These are phyloP conservation scores for Mycalesis mineus DNA, from an alignment of 2,888 invertebrate species.

Conservation along the genomic window DNA sequence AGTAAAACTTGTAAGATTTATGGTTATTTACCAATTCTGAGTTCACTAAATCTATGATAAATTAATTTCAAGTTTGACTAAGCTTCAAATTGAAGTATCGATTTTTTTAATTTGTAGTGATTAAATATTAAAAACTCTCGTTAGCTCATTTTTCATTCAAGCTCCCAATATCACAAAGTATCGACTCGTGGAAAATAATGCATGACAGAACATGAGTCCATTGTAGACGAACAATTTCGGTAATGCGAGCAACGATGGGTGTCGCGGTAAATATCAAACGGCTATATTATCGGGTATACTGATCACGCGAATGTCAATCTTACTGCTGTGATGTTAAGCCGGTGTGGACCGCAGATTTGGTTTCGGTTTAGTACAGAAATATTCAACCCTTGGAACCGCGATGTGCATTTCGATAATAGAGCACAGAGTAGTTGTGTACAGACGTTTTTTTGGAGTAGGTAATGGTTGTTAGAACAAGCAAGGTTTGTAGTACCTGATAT, in stretches of 20 bases:
- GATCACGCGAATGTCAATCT: conserved; percentile 24
- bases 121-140: not conserved
- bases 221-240: conserved; percentile 55
- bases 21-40: too few relatives aligned
- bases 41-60: too few relatives aligned
- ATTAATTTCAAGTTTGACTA: not conserved
- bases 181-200: conserved; percentile 15
- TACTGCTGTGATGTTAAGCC: conserved; percentile 25
- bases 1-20: too few relatives aligned
- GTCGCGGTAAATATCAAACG: conserved; percentile 45
- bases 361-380: conserved; percentile 42
- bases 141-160: not conserved
- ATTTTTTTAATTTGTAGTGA: not conserved
- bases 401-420: conserved; percentile 73
- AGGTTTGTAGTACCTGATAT: too few relatives aligned
- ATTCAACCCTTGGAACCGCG: conserved; percentile 72
- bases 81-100: not conserved
- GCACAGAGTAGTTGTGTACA: conserved; percentile 40
- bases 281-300: conserved; percentile 3
- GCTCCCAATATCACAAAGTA: conserved; percentile 1
- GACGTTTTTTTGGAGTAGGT: not conserved
- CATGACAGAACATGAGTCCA: conserved; percentile 20
- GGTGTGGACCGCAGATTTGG: not conserved
- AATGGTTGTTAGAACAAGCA: too few relatives aligned
- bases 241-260: conserved; percentile 49